phyloP scores from a whole-genome alignment of 2,888 invertebrate species.

The Smittia aterrima region DNA sequence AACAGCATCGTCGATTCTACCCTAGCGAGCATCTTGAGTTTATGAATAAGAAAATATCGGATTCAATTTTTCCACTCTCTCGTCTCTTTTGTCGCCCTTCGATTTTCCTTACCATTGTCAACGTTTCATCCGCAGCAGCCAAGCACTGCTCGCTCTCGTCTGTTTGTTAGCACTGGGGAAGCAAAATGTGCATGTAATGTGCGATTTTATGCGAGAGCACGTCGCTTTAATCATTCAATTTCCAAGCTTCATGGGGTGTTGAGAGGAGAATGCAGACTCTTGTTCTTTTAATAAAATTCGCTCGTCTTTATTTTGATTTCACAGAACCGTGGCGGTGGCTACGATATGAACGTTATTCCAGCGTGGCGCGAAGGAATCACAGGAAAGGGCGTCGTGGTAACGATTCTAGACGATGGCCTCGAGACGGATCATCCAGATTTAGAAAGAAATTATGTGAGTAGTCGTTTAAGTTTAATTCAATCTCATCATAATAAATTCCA shows the following conservation, averaged over 20 bases:
- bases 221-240: constrained; percentile 24
- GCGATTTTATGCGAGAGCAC: constrained; percentile 31
- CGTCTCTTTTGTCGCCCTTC: too few species aligned
- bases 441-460: constrained; percentile 85
- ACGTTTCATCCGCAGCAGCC: too few species aligned
- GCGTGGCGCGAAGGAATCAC: constrained; percentile 95
- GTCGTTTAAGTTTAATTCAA: constrained; percentile 5
- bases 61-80: too few species aligned
- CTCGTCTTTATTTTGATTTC: constrained; percentile 46
- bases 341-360: constrained; percentile 95
- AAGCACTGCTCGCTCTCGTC: neutral
- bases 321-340: constrained; percentile 83
- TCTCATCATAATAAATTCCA: neutral
- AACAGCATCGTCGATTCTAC: too few species aligned
- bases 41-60: too few species aligned
- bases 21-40: too few species aligned
- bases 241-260: neutral
- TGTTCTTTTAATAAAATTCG: neutral
- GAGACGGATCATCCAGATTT: constrained; percentile 96
- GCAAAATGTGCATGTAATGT: constrained; percentile 27
- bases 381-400: constrained; percentile 91
- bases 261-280: neutral
- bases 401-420: constrained; percentile 94
- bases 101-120: too few species aligned
- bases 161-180: constrained; percentile 17